phyloP scores from a whole-genome alignment of 2,113 vertebrate genomes.

The Hippocampus barbouri region DNA sequence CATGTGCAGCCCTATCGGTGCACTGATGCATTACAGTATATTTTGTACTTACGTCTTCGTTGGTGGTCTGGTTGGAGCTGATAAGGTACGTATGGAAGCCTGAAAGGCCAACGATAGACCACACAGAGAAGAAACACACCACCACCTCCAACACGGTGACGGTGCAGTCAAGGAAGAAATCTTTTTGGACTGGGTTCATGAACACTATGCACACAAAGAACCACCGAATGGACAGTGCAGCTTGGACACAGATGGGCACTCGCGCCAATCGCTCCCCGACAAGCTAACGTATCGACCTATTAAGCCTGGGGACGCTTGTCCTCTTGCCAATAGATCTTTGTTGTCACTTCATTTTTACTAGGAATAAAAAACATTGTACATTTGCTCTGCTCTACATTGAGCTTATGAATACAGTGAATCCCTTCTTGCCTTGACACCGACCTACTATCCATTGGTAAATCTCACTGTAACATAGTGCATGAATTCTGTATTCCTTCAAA shows the following conservation, averaged over 20 bases:
- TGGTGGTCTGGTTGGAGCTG: slow-evolving; percentile 99
- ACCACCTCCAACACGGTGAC: slow-evolving; percentile 93
- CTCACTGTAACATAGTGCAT: neutral
- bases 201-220: neutral
- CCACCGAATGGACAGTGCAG: neutral
- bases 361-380: slow-evolving; percentile 13
- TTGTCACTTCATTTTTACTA: slow-evolving; percentile 39
- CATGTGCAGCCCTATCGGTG: neutral
- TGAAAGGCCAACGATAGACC: slow-evolving; percentile 97
- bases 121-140: slow-evolving; percentile 97
- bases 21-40: neutral
- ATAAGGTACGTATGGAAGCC: slow-evolving; percentile 98
- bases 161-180: slow-evolving; percentile 76
- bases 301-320: slow-evolving; percentile 30
- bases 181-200: neutral
- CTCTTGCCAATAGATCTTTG: slow-evolving; percentile 34
- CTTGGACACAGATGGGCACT: neutral
- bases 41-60: slow-evolving; percentile 90
- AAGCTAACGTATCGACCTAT: slow-evolving; percentile 38
- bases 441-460: neutral
- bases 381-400: slow-evolving; percentile 31
- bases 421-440: slow-evolving; percentile 5
- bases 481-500: neutral
- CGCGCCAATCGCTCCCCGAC: neutral
- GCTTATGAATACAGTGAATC: slow-evolving; percentile 3